Evolutionary conservation across 2,888 invertebrate species (phyloP).

Genomic region (Pollenia amentaria): DNA sequence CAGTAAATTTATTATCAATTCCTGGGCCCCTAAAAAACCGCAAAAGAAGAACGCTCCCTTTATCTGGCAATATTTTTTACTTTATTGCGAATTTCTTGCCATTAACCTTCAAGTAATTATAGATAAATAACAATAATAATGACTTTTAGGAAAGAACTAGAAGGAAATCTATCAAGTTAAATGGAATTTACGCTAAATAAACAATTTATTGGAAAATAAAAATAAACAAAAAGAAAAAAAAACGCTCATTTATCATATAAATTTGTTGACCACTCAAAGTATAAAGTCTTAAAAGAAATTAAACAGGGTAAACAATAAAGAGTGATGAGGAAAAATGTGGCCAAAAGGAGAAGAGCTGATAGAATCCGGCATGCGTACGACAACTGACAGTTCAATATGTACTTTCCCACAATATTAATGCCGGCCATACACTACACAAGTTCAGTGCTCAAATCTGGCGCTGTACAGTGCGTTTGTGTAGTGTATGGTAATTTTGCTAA

Average conservation of each 20-base stretch:
- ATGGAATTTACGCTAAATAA: slow-evolving; percentile 49
- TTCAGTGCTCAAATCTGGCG: too few species aligned
- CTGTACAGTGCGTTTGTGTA: too few species aligned
- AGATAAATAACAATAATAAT: slow-evolving; percentile 17
- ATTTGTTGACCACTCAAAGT: slow-evolving; percentile 16
- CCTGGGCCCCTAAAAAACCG: not conserved
- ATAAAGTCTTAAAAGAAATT: not conserved
- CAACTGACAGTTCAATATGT: too few species aligned
- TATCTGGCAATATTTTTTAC: not conserved
- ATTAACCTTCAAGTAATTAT: slow-evolving; percentile 31
- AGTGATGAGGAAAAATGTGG: not conserved
- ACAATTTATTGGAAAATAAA: slow-evolving; percentile 40
- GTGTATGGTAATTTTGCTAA: too few species aligned
- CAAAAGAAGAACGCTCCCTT: not conserved
- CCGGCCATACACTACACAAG: too few species aligned
- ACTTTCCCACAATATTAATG: too few species aligned
- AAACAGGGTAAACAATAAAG: not conserved
- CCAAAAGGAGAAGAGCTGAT: not conserved
- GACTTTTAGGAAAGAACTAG: not conserved
- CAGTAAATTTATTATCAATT: too few species aligned
- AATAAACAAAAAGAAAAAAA: not conserved
- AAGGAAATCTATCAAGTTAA: slow-evolving; percentile 40
- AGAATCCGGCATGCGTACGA: not conserved
- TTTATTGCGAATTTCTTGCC: slow-evolving; percentile 31
- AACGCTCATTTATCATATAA: slow-evolving; percentile 16